A percentile compares a stretch with the other conserved stretches of the same genome.
Conservation (phyloP, 2,888 invertebrate genomes). For the Trissolcus brochymenae region DNA sequence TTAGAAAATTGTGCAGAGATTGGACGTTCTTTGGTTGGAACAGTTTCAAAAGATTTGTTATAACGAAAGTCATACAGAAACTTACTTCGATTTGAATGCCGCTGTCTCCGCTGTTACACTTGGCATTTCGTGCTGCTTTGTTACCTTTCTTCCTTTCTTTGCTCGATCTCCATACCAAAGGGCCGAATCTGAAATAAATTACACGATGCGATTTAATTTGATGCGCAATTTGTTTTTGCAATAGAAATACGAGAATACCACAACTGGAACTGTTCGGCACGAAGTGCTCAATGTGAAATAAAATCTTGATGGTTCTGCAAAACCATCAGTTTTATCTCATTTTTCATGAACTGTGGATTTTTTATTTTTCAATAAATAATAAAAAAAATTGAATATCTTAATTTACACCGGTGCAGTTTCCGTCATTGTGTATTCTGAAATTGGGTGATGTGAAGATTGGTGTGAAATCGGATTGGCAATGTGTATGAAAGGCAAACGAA, state of each 20-base stretch:
- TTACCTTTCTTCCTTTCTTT: constrained; percentile 83
- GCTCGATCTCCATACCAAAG: constrained; percentile 83
- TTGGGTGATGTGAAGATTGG: constrained; percentile 18
- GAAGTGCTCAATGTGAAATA: neutral
- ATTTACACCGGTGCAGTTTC: constrained; percentile 10
- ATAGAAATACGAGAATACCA: constrained; percentile 7
- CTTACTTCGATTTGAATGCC: constrained; percentile 83
- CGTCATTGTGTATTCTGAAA: neutral
- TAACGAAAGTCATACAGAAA: neutral
- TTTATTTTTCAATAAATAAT: neutral
- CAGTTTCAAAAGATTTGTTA: neutral
- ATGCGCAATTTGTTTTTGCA: constrained; percentile 2
- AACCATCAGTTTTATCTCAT: neutral
- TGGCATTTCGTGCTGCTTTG: constrained; percentile 83
- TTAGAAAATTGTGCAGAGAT: too few relatives aligned
- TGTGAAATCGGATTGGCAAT: constrained; percentile 35
- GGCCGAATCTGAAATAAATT: constrained; percentile 80
- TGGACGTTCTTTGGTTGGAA: neutral
- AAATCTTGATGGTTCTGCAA: neutral
- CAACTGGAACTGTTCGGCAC: neutral
- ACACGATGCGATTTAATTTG: constrained; percentile 8
- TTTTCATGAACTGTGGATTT: too few relatives aligned
- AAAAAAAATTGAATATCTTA: neutral
- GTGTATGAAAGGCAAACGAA: constrained; percentile 60
- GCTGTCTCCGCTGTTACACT: constrained; percentile 86